Evolutionary conservation across 2,888 invertebrate species (phyloP), one percentile per base, ranked within the genome.

Genomic region (Cephus runcator): DNA sequence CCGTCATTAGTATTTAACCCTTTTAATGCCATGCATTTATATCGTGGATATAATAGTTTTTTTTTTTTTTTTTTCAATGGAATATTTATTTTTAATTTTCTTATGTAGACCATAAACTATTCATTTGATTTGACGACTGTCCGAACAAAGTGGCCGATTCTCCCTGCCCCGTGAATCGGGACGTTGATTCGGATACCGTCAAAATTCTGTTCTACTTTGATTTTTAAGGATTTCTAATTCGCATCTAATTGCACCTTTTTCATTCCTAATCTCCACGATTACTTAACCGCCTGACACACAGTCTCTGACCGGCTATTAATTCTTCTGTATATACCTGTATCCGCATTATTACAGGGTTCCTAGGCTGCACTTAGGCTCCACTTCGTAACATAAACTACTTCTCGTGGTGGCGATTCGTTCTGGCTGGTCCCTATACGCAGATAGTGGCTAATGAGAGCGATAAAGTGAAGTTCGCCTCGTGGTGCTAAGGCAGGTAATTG

Each of bases 331-430:
- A 71, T 71, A 71, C 71, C 31, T 71, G 15, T 12, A 71, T 31
- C 31, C 71, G 71, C 31, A 34, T 71, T 31, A 31, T 71, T 71
- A 71, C 71, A 71, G 33, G 71, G 12, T 71, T 71, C 31, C 33
- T 71, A 71, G 34, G 71, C 71, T 71, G 15, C 71, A 71, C 71
- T 71, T 71, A 71, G 15, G 71, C 12, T 71, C 33, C 71, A 71
- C 33, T 71, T 31, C 12, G 71, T 34, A 33, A 9, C 33, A 34
- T 34, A 71, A 34, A 34, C 33, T 34, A 23, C 71, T 69, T 15
- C 40, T 31, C 33, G 71, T 2, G 71, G 71, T 71, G 71, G 71
- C 71, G 71, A 12, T 71, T 71, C 33, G 31, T 56, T 56, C 56
- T 56, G 40, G n/a, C 31, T 33, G 31, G 12, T 34, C 9, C 71